Conservation (phyloP, 37 sponge, comb jelly and placozoan genomes). For the Chondrilla cf. caribensis region DNA sequence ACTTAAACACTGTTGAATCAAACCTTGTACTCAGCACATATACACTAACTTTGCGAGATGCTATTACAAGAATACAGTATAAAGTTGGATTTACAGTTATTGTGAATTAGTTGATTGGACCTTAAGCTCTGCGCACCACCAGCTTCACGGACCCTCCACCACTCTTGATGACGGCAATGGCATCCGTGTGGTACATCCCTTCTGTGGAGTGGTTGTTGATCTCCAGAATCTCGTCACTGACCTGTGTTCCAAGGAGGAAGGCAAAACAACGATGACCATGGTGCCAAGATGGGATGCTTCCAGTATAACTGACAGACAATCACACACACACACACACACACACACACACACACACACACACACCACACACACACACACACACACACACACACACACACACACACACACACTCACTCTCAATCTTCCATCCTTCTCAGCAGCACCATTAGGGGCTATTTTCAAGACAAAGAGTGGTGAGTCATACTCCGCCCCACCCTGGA, state of each 20-base stretch:
- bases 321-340: too few species aligned
- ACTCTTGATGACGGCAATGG: conserved; percentile 88
- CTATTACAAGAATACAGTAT: too few species aligned
- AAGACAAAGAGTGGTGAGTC: conserved; percentile 86
- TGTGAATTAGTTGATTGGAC: too few species aligned
- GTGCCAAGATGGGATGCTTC: too few species aligned
- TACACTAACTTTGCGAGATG: not conserved
- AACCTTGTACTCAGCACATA: not conserved
- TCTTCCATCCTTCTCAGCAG: conserved; percentile 84
- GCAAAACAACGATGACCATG: too few species aligned
- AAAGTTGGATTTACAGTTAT: too few species aligned
- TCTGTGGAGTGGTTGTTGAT: conserved; percentile 89
- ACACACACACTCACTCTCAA: conserved; percentile 55
- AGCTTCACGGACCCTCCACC: conserved; percentile 74
- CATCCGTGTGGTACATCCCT: conserved; percentile 83
- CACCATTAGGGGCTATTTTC: conserved; percentile 87
- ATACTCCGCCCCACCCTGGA: conserved; percentile 92
- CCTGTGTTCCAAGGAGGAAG: conserved; percentile 60
- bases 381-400: conserved; percentile 1
- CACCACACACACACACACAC: conserved; percentile 1
- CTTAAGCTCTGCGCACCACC: conserved; percentile 63
- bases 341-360: too few species aligned
- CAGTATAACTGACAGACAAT: too few species aligned
- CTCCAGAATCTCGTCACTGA: conserved; percentile 92
- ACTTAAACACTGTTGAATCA: too few species aligned